Base-by-base conservation (phyloP, 2,113 vertebrate species). In the Crotalus viridis region DNA sequence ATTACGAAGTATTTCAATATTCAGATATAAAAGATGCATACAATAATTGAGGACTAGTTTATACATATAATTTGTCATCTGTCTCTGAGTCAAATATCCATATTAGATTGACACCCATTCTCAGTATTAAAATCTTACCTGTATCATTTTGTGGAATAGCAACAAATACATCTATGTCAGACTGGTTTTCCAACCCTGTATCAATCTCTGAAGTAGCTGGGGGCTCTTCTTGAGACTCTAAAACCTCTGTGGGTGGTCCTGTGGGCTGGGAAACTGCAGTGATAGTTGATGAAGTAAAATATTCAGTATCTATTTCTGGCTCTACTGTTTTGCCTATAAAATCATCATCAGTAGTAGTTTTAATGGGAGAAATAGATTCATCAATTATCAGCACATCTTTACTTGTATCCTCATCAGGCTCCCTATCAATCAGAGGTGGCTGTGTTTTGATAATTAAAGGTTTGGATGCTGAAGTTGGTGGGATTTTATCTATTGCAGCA, bases 51-150 rank as follows among this genome's bases (percentile, higher is more conserved):
- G 28, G 4, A 12, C 59, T 64, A 64, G 9, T 12, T 64, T 64
- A 64, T 64, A 64, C 4, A 13, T 64, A 64, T 64, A 91, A 94
- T 96, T 94, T 97, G 94, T 96, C 89, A 43, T 69, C 96, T 1
- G 95, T 92, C 93, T 93, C 12, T 54, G 33, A 81, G 92, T 74
- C 96, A 97, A 96, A 55, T 93, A 95, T 88, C 95, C 96, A 95
- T 92, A 96, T 21, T 81, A 93, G 94, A 90, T 94, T 94, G 95
- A 95, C 93, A 93, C 48, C 0, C 85, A 61, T 54, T 96, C 96
- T 96, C 95, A 96, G 74, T 96, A 95, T 93, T 86, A 98, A 97
- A 97, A 91, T 96, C 98, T 98, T 98, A 99, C 99, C 98, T 98
- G 98, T 98, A 48, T 98, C 97, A 91, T 99, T 99, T 94, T 97